Base-by-base conservation (phyloP, 2,113 vertebrate genomes). In the Rousettus leschenaultii region DNA sequence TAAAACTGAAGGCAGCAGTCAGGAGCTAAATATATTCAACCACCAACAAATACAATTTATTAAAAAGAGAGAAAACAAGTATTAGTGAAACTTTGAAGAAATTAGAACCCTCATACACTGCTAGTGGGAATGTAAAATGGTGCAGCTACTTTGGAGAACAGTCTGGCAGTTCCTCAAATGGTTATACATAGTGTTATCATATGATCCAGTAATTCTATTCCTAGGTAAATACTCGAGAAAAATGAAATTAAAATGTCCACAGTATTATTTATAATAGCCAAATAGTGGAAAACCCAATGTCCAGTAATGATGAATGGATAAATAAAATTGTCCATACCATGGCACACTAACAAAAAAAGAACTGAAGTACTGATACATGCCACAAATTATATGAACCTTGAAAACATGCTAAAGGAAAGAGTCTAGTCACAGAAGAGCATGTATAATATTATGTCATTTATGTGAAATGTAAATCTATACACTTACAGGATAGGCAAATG, bases 181-280 rank as follows among this genome's bases (percentile, higher is more conserved):
- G 28, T 83, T 63, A 73, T 43, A 94, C 79, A 63, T 3, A 35
- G 33, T 51, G 21, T 79, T 78, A 66, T 78, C 80, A 71, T 43
- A 79, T 79, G 61, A 79, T 73, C 80, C 43, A 63, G 18, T 51
- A 95, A 86, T 78, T 71, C 71, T 91, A 70, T 45, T 63, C 43
- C 43, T 79, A 53, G 71, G 18, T 73, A 94, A 86, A 94, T 86
- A 90, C 26, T 28, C 65, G 86, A 74, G 21, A 86, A 48, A 95
- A 74, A 86, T 86, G 5, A 86, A 94, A 94, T 75, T 16, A 71
- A 89, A 89, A 87, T 61, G 51, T 59, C 33, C 53, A 5, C 73
- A 70, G 51, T 53, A 86, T 70, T 86, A 78, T 70, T 79, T 79
- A 51, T 40, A 79, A 87, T 30, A 71, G 38, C 83, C 59, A 79